A percentile compares a stretch with the other conserved stretches of the same genome.
phyloP scores from a whole-genome alignment of 2,113 vertebrate species.

The Heterochromis multidens region DNA sequence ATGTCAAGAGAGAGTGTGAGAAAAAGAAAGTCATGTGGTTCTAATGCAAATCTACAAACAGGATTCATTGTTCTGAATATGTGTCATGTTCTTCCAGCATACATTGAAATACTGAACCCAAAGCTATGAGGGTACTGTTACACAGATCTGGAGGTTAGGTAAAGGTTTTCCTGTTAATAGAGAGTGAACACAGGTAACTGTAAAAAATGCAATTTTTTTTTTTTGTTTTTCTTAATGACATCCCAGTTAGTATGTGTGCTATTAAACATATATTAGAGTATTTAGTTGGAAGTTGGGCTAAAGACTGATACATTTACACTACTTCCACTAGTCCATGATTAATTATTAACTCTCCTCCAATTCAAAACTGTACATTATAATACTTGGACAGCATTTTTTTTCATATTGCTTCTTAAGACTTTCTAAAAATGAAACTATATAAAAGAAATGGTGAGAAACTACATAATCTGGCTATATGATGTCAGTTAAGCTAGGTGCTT shows the following conservation, averaged over 20 bases:
- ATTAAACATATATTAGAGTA: no score
- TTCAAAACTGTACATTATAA: background rate
- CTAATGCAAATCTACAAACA: background rate
- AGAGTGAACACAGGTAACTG: no score
- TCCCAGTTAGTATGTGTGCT: no score
- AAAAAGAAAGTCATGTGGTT: background rate
- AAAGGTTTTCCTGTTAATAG: no score
- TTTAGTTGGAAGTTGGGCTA: background rate
- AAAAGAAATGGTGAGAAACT: no score
- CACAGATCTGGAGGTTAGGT: no score
- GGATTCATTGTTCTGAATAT: background rate
- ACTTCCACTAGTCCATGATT: background rate
- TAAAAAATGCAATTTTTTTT: no score
- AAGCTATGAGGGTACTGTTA: no score
- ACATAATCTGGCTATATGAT: background rate
- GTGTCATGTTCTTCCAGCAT: background rate
- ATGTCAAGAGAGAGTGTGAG: background rate
- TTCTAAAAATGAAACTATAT: background rate
- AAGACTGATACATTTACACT: background rate
- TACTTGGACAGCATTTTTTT: background rate
- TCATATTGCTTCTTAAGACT: background rate
- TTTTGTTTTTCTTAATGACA: no score
- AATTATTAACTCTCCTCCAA: background rate
- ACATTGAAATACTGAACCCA: no score
- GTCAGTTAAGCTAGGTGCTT: background rate